Percentiles rank a stretch among this genome's conserved stretches.
Conservation (phyloP, 37 sponge, comb jelly and placozoan genomes). For the Geodia barretti region DNA sequence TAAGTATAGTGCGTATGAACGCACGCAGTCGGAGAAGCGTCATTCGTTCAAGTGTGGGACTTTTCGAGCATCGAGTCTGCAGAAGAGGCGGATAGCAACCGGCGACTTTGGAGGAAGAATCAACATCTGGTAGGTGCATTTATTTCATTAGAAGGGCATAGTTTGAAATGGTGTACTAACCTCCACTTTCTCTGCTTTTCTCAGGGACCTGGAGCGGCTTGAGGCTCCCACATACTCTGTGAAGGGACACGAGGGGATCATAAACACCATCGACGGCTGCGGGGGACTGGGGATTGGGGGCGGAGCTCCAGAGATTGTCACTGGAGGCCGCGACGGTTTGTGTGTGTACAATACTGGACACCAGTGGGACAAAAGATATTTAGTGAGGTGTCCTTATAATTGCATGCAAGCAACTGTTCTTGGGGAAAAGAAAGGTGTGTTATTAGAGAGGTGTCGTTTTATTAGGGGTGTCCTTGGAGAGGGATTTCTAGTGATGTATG, state of each 20-base stretch:
- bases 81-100: conserved; percentile 91
- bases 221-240: conserved; percentile 90
- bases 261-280: conserved; percentile 93
- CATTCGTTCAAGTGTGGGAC: conserved; percentile 94
- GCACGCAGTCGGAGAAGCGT: conserved; percentile 82
- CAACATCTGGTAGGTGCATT: conserved; percentile 81
- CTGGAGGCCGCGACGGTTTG: conserved; percentile 97
- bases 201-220: conserved; percentile 83
- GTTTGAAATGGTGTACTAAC: neutral
- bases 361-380: too few species aligned
- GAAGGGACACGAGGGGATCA: conserved; percentile 83
- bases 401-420: too few species aligned
- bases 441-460: too few species aligned
- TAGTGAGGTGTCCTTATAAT: too few species aligned
- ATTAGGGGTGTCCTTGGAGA: neutral
- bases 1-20: neutral
- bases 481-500: neutral
- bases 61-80: conserved; percentile 91
- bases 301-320: conserved; percentile 98
- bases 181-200: neutral
- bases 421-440: too few species aligned
- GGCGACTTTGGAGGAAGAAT: conserved; percentile 94
- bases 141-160: too few species aligned
- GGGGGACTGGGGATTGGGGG: conserved; percentile 99
- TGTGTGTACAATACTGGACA: too few species aligned